Evolutionary conservation across 2,113 vertebrate species (phyloP).

Genomic region (Pomatorhinus ruficollis): DNA sequence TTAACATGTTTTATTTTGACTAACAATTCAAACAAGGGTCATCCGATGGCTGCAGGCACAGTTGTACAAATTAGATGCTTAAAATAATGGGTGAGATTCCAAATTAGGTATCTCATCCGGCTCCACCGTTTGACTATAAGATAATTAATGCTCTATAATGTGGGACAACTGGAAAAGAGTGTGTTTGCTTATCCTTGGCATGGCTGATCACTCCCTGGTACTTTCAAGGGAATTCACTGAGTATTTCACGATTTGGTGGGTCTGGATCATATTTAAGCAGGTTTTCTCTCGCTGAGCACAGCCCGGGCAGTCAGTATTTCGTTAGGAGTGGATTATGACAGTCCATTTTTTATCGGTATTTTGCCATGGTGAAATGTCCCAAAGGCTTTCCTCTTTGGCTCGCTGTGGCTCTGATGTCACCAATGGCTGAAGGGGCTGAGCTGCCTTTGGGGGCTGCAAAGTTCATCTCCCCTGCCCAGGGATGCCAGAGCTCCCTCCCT

Average conservation of each 20-base stretch:
- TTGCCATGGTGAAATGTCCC: background rate
- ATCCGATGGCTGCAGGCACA: background rate
- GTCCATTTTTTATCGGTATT: background rate
- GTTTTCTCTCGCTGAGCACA: background rate
- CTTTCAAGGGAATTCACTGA: background rate
- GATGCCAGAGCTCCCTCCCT: background rate
- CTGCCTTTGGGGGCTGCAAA: background rate
- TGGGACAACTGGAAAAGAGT: background rate
- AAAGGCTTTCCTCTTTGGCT: background rate
- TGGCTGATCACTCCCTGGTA: background rate
- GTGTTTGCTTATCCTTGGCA: background rate
- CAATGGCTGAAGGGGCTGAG: background rate
- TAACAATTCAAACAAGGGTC: background rate
- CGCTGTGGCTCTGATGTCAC: background rate
- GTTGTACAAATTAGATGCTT: background rate
- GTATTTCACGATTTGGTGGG: background rate
- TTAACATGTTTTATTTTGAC: background rate
- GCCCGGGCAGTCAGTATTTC: background rate
- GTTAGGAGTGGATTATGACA: background rate
- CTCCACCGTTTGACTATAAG: background rate
- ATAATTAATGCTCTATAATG: background rate
- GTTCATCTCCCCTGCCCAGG: background rate
- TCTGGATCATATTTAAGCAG: slow-evolving; percentile 21
- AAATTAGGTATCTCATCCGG: background rate
- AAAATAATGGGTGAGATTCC: background rate